Conservation (phyloP, 1,140 invertebrate genomes). For the Amphibalanus amphitrite region DNA sequence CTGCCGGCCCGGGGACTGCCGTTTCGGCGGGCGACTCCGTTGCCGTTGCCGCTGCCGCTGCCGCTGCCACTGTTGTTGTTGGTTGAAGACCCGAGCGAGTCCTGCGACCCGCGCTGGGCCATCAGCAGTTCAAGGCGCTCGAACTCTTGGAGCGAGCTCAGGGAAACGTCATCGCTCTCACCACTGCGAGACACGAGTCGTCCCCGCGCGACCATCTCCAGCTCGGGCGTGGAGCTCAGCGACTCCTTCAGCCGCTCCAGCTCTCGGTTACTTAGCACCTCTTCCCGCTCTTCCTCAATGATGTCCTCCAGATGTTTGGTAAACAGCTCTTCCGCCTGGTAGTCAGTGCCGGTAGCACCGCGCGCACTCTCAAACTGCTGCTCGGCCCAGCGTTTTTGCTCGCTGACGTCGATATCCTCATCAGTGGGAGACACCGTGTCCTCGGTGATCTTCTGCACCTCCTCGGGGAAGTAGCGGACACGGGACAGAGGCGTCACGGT, state of each 20-base stretch:
- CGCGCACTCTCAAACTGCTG: constrained; percentile 55
- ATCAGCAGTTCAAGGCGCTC: constrained; percentile 70
- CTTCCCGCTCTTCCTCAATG: constrained; percentile 46
- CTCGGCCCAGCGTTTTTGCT: constrained; percentile 70
- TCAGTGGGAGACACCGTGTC: neutral
- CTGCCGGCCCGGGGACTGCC: constrained; percentile 13
- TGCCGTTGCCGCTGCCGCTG: constrained; percentile 10
- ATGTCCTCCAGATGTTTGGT: constrained; percentile 47
- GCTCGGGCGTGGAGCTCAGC: constrained; percentile 62
- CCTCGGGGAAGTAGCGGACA: constrained; percentile 30
- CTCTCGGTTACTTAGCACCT: constrained; percentile 27
- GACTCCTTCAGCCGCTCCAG: constrained; percentile 26
- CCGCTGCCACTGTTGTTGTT: constrained; percentile 33
- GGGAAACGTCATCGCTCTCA: constrained; percentile 76
- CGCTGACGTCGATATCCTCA: constrained; percentile 38
- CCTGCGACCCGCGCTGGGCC: constrained; percentile 30
- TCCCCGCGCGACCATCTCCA: constrained; percentile 56
- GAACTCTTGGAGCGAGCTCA: constrained; percentile 85
- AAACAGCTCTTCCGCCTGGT: constrained; percentile 33
- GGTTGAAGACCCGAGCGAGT: constrained; percentile 38
- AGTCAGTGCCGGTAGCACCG: constrained; percentile 42
- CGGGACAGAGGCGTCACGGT: constrained; percentile 35
- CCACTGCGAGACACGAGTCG: constrained; percentile 56
- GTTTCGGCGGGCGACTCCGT: constrained; percentile 10
- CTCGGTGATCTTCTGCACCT: constrained; percentile 3